These are phyloP conservation scores for Scelioninae gen. 2 DNA, from an alignment of 2,888 invertebrate genomes.

Conservation along the genomic window DNA sequence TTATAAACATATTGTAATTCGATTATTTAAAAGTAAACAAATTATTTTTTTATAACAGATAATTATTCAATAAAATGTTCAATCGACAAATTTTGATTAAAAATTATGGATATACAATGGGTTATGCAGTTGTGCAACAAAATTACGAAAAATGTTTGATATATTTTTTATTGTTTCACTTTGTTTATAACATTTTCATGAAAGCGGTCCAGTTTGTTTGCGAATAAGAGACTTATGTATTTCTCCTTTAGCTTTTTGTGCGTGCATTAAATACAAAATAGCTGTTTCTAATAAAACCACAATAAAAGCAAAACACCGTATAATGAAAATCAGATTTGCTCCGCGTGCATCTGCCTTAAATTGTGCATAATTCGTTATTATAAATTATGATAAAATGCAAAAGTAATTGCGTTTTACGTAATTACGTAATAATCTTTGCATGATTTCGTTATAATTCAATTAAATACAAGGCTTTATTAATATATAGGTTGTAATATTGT, in stretches of 20 bases:
- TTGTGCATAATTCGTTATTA: conserved; percentile 23
- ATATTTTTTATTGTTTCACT: too few relatives aligned
- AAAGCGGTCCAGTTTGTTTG: conserved; percentile 19
- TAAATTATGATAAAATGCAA: conserved; percentile 32
- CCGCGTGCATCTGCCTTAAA: conserved; percentile 3
- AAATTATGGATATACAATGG: too few relatives aligned
- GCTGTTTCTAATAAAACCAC: conserved; percentile 21
- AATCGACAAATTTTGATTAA: too few relatives aligned
- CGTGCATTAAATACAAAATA: conserved; percentile 24
- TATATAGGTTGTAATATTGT: too few relatives aligned
- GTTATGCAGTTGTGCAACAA: too few relatives aligned
- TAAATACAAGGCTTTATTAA: conserved; percentile 17
- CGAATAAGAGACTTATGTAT: conserved; percentile 21
- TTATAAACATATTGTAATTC: too few relatives aligned
- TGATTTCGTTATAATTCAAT: conserved; percentile 37
- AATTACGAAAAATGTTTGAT: too few relatives aligned
- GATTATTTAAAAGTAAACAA: too few relatives aligned
- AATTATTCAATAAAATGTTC: too few relatives aligned
- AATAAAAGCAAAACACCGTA: conserved; percentile 14
- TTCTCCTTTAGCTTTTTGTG: conserved; percentile 20
- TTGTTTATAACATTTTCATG: too few relatives aligned
- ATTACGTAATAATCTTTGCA: conserved; percentile 29
- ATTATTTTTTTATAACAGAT: too few relatives aligned
- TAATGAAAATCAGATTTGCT: conserved; percentile 34
- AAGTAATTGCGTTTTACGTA: conserved; percentile 27